Conservation (phyloP, 1,140 invertebrate species). For the Gonioctena quinquepunctata region DNA sequence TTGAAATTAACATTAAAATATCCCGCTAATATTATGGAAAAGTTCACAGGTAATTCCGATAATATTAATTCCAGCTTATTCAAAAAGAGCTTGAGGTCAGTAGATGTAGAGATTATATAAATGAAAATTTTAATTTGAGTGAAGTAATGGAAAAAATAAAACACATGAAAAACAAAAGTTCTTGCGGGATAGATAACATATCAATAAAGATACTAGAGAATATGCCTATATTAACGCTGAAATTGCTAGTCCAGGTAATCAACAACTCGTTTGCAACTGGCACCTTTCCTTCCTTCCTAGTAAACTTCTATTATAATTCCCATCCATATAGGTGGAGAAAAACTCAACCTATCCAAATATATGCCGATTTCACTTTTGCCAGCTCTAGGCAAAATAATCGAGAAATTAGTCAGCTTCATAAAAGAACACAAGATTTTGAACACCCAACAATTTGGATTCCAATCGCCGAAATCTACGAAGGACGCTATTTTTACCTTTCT, state of each 20-base stretch:
- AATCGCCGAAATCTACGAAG: no score
- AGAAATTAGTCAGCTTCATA: no score
- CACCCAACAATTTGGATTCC: no score
- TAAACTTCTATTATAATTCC: not conserved
- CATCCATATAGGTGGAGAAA: not conserved
- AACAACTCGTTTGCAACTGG: not conserved
- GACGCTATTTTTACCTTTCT: no score
- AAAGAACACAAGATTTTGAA: no score
- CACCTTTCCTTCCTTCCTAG: not conserved
- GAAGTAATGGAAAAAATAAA: not conserved
- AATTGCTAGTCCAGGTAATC: not conserved
- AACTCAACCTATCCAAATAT: not conserved
- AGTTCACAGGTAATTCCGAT: not conserved
- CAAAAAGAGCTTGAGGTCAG: not conserved
- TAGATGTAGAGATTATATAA: not conserved
- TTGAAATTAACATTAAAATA: not conserved
- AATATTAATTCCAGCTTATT: not conserved
- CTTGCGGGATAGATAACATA: not conserved
- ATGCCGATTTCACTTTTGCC: no score
- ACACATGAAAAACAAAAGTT: not conserved
- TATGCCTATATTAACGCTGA: not conserved
- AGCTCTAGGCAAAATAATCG: no score
- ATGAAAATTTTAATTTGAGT: no score
- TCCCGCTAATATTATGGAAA: not conserved
- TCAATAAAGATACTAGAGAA: not conserved